phyloP scores from a whole-genome alignment of 1,140 invertebrate genomes.

The Tribolium madens region DNA sequence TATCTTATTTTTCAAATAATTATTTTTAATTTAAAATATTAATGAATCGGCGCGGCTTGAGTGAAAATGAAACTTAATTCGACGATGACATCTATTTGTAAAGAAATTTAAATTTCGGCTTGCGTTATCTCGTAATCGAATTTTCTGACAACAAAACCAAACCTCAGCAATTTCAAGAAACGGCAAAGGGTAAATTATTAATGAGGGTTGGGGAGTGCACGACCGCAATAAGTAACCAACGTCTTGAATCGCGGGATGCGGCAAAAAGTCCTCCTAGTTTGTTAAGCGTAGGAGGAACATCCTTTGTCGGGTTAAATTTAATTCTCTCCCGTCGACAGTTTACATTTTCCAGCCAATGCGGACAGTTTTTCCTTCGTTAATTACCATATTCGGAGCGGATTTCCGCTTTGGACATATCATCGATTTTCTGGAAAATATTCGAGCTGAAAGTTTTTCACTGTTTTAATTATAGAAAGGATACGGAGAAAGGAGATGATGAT shows the following conservation, averaged over 20 bases:
- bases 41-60: slow-evolving; percentile 41
- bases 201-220: slow-evolving; percentile 39
- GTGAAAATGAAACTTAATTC: slow-evolving; percentile 26
- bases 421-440: background rate
- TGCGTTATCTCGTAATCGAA: slow-evolving; percentile 50
- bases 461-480: background rate
- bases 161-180: slow-evolving; percentile 45
- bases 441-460: background rate
- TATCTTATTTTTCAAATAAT: slow-evolving; percentile 8
- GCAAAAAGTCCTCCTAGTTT: slow-evolving; percentile 29
- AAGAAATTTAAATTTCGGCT: slow-evolving; percentile 48
- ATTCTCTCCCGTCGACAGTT: slow-evolving; percentile 36
- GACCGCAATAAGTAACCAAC: slow-evolving; percentile 35
- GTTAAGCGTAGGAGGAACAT: slow-evolving; percentile 32
- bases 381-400: slow-evolving; percentile 25
- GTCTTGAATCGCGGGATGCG: slow-evolving; percentile 24
- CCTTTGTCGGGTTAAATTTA: slow-evolving; percentile 36
- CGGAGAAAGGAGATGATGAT: slow-evolving; percentile 13
- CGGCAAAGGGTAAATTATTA: slow-evolving; percentile 43
- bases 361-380: slow-evolving; percentile 22
- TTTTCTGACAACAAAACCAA: slow-evolving; percentile 42
- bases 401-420: slow-evolving; percentile 20
- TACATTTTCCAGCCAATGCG: slow-evolving; percentile 27
- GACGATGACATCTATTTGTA: slow-evolving; percentile 33
- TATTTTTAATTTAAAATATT: slow-evolving; percentile 45